Evolutionary conservation across 2,888 invertebrate genomes (phyloP), one percentile per base, ranked within the genome.

Genomic region (Napeogenes inachia): DNA sequence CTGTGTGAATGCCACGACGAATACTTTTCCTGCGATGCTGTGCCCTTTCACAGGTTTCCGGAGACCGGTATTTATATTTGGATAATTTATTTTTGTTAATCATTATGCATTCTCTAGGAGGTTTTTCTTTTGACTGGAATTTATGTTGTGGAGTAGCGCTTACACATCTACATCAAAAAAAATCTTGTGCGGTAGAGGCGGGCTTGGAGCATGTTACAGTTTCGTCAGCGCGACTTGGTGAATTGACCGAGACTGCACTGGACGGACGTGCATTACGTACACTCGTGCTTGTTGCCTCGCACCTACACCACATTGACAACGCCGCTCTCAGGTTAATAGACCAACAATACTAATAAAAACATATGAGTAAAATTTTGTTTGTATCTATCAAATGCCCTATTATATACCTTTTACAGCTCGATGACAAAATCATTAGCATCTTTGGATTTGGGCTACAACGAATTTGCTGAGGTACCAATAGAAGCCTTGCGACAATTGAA

Each of bases 261-360:
- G 94, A 93, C 73, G 93, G 92, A 67, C 91, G 93, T 68, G 91
- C 92, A 68, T 92, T 96, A 71, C 95, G 95, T 80, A 94, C 95
- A 60, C 92, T 96, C 58, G 93, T 95, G 74, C 89, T 96, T 72
- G 94, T 94, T 88, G 95, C 94, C 89, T 95, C 95, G 84, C 92
- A 92, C 73, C 91, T 96, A 74, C 93, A 94, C 79, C 92, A 91
- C 79, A 92, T 96, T 72, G 93, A 94, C 13, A 93, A 94, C 64
- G 91, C 92, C 76, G 93, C 94, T 67, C 93, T 95, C 76, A 57
- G 66, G 73, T 73, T 57, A 62, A 56, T 50, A 30, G 30, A 21
- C 50, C 30, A 30, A 50, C 30, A 50, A 50, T 30, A 30, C 30
- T 30, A 10, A 3, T 13, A 50, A 30, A 50, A 30, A n/a, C n/a